Evolutionary conservation across 2,888 invertebrate species (phyloP).

Genomic region (Alloscopus bannaensis): DNA sequence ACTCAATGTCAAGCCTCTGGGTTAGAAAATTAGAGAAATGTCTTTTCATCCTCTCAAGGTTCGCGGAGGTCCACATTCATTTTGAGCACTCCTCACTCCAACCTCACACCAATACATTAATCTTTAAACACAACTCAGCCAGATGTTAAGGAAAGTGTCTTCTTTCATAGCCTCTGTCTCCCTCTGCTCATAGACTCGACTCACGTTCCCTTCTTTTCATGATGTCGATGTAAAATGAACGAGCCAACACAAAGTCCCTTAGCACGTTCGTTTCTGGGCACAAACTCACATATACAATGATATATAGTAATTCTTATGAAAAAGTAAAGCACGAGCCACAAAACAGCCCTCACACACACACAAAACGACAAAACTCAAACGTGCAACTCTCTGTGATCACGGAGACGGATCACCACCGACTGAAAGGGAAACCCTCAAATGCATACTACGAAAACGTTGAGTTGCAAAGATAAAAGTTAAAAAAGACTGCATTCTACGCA

Average conservation of each 20-base stretch:
- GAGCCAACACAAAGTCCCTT: neutral
- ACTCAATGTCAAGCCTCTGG: constrained; percentile 18
- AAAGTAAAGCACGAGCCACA: constrained; percentile 59
- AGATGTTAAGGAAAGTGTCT: constrained; percentile 18
- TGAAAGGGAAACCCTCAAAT: constrained; percentile 70
- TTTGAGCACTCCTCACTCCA: neutral
- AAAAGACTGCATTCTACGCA: constrained; percentile 43
- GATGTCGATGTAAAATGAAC: neutral
- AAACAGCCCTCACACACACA: constrained; percentile 52
- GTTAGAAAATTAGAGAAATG: constrained; percentile 17
- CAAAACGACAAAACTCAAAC: no score
- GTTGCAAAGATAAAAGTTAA: neutral
- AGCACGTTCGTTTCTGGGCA: neutral
- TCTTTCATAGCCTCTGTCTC: neutral
- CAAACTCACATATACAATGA: neutral
- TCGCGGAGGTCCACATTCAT: constrained; percentile 33
- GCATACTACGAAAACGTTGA: constrained; percentile 52
- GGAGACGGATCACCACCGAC: constrained; percentile 72
- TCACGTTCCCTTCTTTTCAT: neutral
- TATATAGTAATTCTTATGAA: neutral
- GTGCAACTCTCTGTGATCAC: constrained; percentile 71
- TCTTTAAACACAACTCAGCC: neutral
- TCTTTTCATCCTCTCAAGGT: constrained; percentile 35
- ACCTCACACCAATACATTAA: neutral
- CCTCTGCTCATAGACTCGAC: neutral